Percentiles rank a stretch among this genome's conserved stretches.
Evolutionary conservation across 1,140 invertebrate genomes (phyloP).

Genomic region (Camponotus pennsylvanicus): DNA sequence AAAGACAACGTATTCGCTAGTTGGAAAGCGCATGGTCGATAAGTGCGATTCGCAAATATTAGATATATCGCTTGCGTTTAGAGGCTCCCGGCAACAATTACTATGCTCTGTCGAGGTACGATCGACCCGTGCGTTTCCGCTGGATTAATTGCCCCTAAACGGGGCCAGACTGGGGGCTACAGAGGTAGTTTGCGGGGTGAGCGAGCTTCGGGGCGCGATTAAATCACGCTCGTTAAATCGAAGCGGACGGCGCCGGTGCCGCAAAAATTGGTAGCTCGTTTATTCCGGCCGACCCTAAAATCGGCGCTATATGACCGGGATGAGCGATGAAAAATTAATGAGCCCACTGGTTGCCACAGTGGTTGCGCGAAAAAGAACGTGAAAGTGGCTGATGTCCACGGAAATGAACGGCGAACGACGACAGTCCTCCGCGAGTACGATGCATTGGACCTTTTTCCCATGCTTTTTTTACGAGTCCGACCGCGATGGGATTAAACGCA

Average conservation of each 20-base stretch:
- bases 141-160: constrained; percentile 58
- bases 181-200: constrained; percentile 32
- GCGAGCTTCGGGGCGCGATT: constrained; percentile 53
- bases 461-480: constrained; percentile 6
- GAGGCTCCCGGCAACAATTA: constrained; percentile 50
- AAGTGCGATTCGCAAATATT: constrained; percentile 46
- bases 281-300: constrained; percentile 43
- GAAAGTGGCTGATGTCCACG: not conserved
- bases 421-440: constrained; percentile 3
- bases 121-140: constrained; percentile 56
- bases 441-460: constrained; percentile 11
- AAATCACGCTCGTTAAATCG: constrained; percentile 65
- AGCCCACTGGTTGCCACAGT: constrained; percentile 43
- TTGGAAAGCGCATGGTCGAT: not conserved
- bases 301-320: constrained; percentile 34
- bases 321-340: constrained; percentile 74
- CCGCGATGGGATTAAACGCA: constrained; percentile 55
- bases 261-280: constrained; percentile 61
- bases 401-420: not conserved
- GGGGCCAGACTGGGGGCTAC: not conserved
- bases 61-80: constrained; percentile 29
- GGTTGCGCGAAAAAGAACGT: constrained; percentile 20
- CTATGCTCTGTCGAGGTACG: constrained; percentile 49
- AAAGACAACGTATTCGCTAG: not conserved
- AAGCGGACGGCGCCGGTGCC: constrained; percentile 24